These are phyloP conservation scores for Neopelma chrysocephalum DNA, from an alignment of 2,797 vertebrate genomes.

Conservation along the genomic window DNA sequence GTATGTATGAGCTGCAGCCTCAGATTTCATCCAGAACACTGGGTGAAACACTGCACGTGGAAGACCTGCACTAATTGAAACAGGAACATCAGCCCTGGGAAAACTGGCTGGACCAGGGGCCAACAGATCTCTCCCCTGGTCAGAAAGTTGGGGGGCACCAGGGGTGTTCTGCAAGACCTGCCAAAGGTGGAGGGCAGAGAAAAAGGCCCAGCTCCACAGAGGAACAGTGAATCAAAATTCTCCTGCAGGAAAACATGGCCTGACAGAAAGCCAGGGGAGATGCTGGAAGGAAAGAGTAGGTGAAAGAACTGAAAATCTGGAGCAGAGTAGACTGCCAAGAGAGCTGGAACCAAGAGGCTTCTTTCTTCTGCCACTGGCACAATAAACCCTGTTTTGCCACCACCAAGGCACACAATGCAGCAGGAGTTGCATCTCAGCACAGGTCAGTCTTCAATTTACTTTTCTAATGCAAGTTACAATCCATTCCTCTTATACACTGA, in stretches of 20 bases:
- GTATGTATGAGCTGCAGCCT: background rate
- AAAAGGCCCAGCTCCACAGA: background rate
- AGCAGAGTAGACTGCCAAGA: background rate
- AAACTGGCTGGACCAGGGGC: background rate
- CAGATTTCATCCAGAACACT: background rate
- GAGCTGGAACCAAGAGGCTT: background rate
- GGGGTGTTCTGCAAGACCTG: background rate
- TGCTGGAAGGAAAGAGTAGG: background rate
- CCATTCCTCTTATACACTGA: background rate
- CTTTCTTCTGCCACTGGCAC: background rate
- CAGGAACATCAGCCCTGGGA: background rate
- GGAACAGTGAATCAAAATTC: background rate
- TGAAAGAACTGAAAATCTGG: background rate
- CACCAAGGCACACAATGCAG: background rate
- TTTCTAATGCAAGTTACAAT: background rate
- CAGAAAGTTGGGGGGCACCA: background rate
- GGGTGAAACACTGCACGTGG: background rate
- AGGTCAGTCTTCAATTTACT: background rate
- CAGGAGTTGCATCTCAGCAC: background rate
- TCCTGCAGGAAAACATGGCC: background rate
- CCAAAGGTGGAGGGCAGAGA: background rate
- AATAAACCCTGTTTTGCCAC: background rate
- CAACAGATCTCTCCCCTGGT: background rate
- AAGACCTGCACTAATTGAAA: background rate
- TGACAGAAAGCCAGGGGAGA: background rate